phyloP scores from a whole-genome alignment of 2,113 vertebrate species.

The Lamprotornis superbus region DNA sequence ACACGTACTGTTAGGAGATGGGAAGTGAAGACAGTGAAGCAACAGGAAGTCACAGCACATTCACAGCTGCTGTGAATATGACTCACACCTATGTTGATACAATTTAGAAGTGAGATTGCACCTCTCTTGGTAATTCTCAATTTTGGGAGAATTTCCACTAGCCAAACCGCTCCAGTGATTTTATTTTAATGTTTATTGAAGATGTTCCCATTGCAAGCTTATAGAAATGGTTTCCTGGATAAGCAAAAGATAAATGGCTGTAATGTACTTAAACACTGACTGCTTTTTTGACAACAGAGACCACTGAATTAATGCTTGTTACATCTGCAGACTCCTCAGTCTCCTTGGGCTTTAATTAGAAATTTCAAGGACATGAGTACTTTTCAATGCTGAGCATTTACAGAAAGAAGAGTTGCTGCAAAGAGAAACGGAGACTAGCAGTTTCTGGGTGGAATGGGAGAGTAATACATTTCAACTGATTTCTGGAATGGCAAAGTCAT shows the following conservation, averaged over 20 bases:
- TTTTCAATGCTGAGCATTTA: not conserved
- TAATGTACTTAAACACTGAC: not conserved
- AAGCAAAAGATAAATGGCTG: not conserved
- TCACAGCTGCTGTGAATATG: not conserved
- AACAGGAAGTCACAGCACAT: not conserved
- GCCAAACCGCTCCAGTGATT: not conserved
- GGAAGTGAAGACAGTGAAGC: not conserved
- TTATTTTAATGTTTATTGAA: not conserved
- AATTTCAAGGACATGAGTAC: not conserved
- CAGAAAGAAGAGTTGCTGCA: not conserved
- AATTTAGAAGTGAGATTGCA: not conserved
- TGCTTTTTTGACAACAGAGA: not conserved
- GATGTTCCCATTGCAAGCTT: not conserved
- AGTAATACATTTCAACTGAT: not conserved
- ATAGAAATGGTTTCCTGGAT: not conserved
- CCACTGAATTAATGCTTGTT: not conserved
- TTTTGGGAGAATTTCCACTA: not conserved
- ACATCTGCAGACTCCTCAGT: not conserved
- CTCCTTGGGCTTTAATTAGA: not conserved
- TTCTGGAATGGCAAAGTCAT: not conserved
- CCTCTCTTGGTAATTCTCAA: not conserved
- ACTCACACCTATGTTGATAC: not conserved
- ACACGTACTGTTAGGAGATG: fast-evolving
- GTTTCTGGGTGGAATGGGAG: not conserved
- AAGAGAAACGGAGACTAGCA: not conserved